Evolutionary conservation across 2,888 invertebrate species (phyloP), one percentile per base, ranked within the genome.

Genomic region (Elegia similella): DNA sequence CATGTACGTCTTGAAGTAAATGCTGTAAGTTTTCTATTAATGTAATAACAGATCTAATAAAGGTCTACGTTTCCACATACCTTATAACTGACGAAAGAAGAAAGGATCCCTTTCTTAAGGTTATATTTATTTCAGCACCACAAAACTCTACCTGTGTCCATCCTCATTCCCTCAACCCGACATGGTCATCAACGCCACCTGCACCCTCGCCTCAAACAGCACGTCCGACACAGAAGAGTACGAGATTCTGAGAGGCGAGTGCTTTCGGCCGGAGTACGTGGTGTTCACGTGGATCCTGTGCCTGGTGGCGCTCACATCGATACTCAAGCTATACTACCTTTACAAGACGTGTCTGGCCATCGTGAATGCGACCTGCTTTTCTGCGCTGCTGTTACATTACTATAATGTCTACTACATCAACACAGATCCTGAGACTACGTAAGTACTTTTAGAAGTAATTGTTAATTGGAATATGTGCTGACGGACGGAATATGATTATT

Each of bases 281-380:
- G 97, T 98, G 3, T 98, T 98, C 86, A 97, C 98, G 2, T 98
- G 98, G 96, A 95, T 98, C 55, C 89, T 99, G 15, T 97, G 98
- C 71, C 93, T 99, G 75, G 95, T 99, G 43, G 97, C 98, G 0
- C 88, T 98, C 60, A 98, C 98, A 0, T 97, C 98, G 0, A 98
- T 98, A 32, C 92, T 99, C 32, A 98, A 98, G 80, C 89, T 98
- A 15, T 97, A 97, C 77, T 98, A 97, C 76, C 82, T 98, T 63
- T 95, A 97, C 55, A 98, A 98, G 74, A 95, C 96, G 0, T 92
- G 94, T 13, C 90, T 98, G 68, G 96, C 97, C 0, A 84, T 95
- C 7, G 80, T 94, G 12, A 96, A 97, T 92, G 95, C 97, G 0
- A 80, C 93, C 0, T 93, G 95, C 68, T 98, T 97, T 79, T 93